Conservation (phyloP, 2,888 invertebrate genomes). For the Agapostemon virescens region DNA sequence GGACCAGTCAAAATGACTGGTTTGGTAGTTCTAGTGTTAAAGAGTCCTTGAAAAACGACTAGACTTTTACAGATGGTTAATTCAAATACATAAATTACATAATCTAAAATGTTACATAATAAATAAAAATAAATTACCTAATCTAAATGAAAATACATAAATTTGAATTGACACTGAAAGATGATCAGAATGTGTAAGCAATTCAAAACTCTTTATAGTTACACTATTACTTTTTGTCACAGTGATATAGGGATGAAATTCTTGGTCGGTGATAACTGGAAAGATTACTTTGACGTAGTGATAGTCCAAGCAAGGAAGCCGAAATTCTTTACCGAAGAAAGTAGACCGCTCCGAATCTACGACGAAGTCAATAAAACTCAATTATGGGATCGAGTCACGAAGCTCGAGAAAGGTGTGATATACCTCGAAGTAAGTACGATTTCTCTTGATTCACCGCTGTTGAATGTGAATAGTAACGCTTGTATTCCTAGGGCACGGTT, state of each 20-base stretch:
- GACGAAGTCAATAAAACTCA: constrained; percentile 90
- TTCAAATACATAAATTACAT: neutral
- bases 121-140: no score
- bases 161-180: neutral
- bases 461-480: neutral
- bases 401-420: constrained; percentile 92
- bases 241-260: constrained; percentile 96
- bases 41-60: neutral
- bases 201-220: no score
- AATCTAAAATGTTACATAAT: no score
- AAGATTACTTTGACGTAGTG: constrained; percentile 94
- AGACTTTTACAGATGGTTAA: no score
- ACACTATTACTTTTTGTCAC: constrained; percentile 43
- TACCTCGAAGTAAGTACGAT: constrained; percentile 90
- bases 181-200: no score
- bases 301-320: constrained; percentile 98
- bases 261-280: constrained; percentile 94
- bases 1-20: no score
- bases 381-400: constrained; percentile 94
- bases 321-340: constrained; percentile 95
- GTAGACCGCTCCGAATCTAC: constrained; percentile 93
- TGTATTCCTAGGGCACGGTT: constrained; percentile 89
- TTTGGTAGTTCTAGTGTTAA: no score
- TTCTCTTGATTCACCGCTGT: neutral
- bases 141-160: no score